Base-by-base conservation (phyloP, 2,797 vertebrate species). In the Halcyon chelicuti region DNA sequence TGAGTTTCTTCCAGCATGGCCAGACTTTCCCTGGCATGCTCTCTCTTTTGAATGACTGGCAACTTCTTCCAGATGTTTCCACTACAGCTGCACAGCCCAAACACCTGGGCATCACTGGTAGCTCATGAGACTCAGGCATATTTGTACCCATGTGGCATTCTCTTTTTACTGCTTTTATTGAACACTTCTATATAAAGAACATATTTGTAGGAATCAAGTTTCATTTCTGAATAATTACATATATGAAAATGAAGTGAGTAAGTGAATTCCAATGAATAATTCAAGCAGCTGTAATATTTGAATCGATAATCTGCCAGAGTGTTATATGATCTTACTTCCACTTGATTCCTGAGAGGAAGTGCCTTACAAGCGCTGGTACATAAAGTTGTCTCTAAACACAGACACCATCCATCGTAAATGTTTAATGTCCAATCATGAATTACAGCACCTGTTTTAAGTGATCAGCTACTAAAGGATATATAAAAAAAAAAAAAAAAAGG, bases 391-490 rank as follows among this genome's bases (percentile, higher is more conserved):
- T 94, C 93, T 94, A 95, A 97, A 97, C 85, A 96, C 94, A 96
- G 93, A 90, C 75, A 96, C 85, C 49, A 92, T 92, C 92, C 78
- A 4, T 96, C 60, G 75, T 97, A 97, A 96, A 96, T 4, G 12
- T 94, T 97, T 97, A 96, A 97, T 84, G 95, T 92, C 74, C 72
- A 94, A 93, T 96, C 91, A 91, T 90, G 93, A 94, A 90, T 96
- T 97, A 96, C 93, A 97, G 96, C 76, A 96, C 94, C 95, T 97
- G 94, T 96, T 96, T 96, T 95, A 96, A 96, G 93, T 96, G 94
- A 96, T 96, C 95, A 96, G 94, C 95, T 97, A 94, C 93, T 95
- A 97, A 96, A 97, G 90, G 70, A 90, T 89, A 76, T 81, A 91
- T 90, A 58, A 5, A 51, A 15, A 49, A 28, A 26, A 67, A 10